A percentile compares a stretch with the other conserved stretches of the same genome.
Evolutionary conservation across 2,797 vertebrate species (phyloP).

Genomic region (Pangasius djambal): DNA sequence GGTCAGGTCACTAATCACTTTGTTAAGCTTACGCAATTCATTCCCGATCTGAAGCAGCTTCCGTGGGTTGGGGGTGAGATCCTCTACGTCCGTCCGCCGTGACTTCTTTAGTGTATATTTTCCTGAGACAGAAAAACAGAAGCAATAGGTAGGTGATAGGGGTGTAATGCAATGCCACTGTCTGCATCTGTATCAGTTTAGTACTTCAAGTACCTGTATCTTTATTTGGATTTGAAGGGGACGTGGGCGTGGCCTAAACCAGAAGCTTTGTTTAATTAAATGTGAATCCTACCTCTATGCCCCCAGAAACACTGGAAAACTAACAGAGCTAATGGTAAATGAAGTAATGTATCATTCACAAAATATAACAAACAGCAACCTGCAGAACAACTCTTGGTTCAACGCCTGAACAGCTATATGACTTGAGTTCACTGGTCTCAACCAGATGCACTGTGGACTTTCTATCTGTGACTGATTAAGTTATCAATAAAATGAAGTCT

Average conservation of each 20-base stretch:
- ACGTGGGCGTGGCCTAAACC: not conserved
- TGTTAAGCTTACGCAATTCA: conserved; percentile 94
- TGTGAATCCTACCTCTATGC: not conserved
- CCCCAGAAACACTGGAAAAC: not conserved
- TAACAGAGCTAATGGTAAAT: not conserved
- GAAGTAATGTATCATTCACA: not conserved
- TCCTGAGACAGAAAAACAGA: conserved; percentile 69
- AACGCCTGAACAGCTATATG: not conserved
- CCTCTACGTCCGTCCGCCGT: conserved; percentile 95
- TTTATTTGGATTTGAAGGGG: not conserved
- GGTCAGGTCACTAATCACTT: conserved; percentile 97
- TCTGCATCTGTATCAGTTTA: not conserved
- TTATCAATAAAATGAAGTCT: not conserved
- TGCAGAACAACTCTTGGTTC: not conserved
- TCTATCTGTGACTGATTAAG: not conserved
- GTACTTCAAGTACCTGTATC: not conserved
- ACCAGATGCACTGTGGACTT: not conserved
- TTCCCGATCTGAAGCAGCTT: conserved; percentile 98
- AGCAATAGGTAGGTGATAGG: not conserved
- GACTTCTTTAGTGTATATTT: conserved; percentile 97
- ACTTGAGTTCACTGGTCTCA: too few relatives aligned
- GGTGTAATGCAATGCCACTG: not conserved
- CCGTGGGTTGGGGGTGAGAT: conserved; percentile 95
- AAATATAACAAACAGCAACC: not conserved
- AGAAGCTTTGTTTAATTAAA: not conserved